Evolutionary conservation across 2,888 invertebrate species (phyloP), one percentile per base, ranked within the genome.

Genomic region (Liopterus haemorrhoidalis): DNA sequence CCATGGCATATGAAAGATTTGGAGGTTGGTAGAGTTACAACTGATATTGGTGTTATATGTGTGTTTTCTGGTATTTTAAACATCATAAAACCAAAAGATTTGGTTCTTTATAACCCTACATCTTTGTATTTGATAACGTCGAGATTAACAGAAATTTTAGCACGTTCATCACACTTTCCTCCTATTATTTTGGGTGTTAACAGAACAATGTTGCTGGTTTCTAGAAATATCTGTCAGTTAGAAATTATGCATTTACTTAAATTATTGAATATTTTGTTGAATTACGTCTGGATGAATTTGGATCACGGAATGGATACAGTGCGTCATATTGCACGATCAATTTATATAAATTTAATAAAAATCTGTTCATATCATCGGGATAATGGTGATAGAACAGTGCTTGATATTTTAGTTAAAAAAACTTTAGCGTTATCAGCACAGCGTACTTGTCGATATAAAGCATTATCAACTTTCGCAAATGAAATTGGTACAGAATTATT

Each of bases 261-360:
- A 22, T 52, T 67, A 16, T 62, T 67, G 14, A 57, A 60, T 25
- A 51, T 55, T 55, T 64, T 70, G 16, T 66, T 63, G 48, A 60
- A 63, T 15, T 80, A 75, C 60, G 67, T 75, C 15, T 75, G 78
- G 72, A 62, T 69, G 0, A 76, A 80, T 54, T 63, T 81, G 32
- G 79, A 81, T 36, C 79, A 81, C 64, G 72, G 73, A 56, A 72
- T 79, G 61, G 83, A 84, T 58, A 76, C 77, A 51, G 79, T 84
- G 16, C 63, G 79, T 1, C 76, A 80, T 56, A 64, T 79, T 38
- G 66, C 76, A 0, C 73, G 71, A 15, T 73, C 75, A 49, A 63
- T 75, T 16, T 62, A 76, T 45, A 62, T 62, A 2, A 70, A 72
- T 55, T 55, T 75, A 8, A 59, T 74, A 16, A 64, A 64, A 25